phyloP scores from a whole-genome alignment of 2,797 vertebrate genomes.

The Macropodus opercularis region DNA sequence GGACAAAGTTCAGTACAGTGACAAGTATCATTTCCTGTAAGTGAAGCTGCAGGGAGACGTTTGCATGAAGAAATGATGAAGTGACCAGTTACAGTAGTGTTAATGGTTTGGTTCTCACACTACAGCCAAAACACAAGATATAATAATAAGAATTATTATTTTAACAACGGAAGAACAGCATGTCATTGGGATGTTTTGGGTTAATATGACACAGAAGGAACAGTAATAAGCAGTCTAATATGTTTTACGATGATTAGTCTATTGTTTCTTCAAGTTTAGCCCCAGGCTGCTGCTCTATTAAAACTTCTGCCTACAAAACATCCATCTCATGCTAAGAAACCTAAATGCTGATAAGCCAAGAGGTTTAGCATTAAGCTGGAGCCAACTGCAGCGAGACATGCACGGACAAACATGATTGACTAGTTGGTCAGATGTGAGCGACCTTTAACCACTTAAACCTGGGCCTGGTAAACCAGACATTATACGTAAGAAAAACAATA shows the following conservation, averaged over 20 bases:
- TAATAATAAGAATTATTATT: too few species aligned
- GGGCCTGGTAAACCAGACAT: accelerated
- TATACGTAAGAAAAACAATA: accelerated
- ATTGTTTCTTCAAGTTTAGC: background rate
- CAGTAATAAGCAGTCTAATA: background rate
- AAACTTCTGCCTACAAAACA: too few species aligned
- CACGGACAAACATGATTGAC: background rate
- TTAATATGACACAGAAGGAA: too few species aligned
- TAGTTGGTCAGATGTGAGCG: slow-evolving; percentile 11
- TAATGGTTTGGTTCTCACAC: background rate
- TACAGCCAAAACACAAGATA: background rate
- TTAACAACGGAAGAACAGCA: background rate
- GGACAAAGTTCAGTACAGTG: slow-evolving; percentile 3
- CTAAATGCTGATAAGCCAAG: too few species aligned
- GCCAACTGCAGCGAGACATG: slow-evolving; percentile 19
- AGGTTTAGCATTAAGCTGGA: background rate
- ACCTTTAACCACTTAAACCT: background rate
- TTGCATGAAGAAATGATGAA: background rate
- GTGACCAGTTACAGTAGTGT: background rate
- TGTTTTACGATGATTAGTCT: background rate
- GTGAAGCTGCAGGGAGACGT: background rate
- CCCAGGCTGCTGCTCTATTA: too few species aligned
- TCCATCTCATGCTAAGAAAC: too few species aligned
- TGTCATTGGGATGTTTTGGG: background rate
- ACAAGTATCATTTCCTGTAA: background rate